Base-by-base conservation (phyloP, 2,888 invertebrate species). In the Anoplius nigerrimus region DNA sequence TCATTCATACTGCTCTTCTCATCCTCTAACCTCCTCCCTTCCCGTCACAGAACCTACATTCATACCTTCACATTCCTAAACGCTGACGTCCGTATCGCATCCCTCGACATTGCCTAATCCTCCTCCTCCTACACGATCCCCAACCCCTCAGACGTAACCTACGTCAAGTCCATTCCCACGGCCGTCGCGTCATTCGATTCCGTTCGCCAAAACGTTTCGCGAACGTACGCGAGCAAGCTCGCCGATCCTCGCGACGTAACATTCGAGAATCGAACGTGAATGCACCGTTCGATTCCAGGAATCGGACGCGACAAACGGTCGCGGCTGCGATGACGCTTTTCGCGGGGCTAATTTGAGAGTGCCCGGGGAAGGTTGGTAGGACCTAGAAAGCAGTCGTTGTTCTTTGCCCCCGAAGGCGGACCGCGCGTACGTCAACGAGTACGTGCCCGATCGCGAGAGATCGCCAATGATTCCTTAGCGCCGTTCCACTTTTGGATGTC, bases 381-480 rank as follows among this genome's bases (percentile, higher is more conserved):
- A 48, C 48, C 48, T 48, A 48, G 48, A 48, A 48, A 48, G 48
- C 48, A 48, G 48, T 48, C 48, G 48, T 48, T 48, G 48, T 48
- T 48, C 48, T 48, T 48, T 48, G 48, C 16, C 48, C 48, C 48
- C 48, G 48, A 48, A 48, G 48, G 18, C 13, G 16, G 1, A 16
- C 1, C 18, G 16, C 13, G 13, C 16, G 34, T 48, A 16, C 48
- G 48, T 48, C 2, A 48, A 48, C 16, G 8, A 48, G 48, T 48
- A 48, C 48, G 48, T 48, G 48, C 5, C 6, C 48, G 48, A 4
- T 6, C 48, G 16, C 18, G 16, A 48, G 18, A 18, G 16, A 48
- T 18, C 48, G 48, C 11, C 11, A 13, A 48, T 18, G 48, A 48
- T 48, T 48, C 8, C 13, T 16, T 18, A n/a, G 6, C 8, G 5